Percentiles rank a stretch among this genome's conserved stretches.
phyloP scores from a whole-genome alignment of 2,888 invertebrate genomes.

The Drosophila rellima region DNA sequence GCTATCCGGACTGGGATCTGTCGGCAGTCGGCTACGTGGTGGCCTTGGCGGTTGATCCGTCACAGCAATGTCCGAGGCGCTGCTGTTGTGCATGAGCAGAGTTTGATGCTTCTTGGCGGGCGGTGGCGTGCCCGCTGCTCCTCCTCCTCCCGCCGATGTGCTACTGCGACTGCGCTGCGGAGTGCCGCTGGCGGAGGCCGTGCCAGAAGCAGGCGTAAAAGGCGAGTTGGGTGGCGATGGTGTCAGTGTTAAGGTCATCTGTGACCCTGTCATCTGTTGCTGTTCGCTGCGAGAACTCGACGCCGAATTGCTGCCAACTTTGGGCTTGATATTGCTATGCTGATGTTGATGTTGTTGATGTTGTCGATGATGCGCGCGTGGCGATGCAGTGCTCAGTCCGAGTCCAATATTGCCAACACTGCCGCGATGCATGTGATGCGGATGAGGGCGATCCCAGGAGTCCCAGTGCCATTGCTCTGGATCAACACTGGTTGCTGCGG shows the following conservation, averaged over 20 bases:
- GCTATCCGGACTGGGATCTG: conserved; percentile 85
- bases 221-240: conserved; percentile 86
- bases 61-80: conserved; percentile 34
- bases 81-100: conserved; percentile 81
- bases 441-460: conserved; percentile 92
- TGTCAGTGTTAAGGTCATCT: conserved; percentile 83
- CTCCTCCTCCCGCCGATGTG: conserved; percentile 36
- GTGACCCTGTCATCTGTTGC: conserved; percentile 64
- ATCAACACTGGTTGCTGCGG: conserved; percentile 42
- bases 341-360: conserved; percentile 39
- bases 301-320: conserved; percentile 20
- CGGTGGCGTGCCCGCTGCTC: conserved; percentile 88
- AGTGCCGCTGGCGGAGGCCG: conserved; percentile 75
- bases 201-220: conserved; percentile 69
- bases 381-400: conserved; percentile 76
- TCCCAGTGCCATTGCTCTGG: conserved; percentile 93
- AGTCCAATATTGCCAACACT: conserved; percentile 83
- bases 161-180: conserved; percentile 76
- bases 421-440: conserved; percentile 80
- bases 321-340: conserved; percentile 36
- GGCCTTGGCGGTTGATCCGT: conserved; percentile 62
- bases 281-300: conserved; percentile 49
- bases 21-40: conserved; percentile 83
- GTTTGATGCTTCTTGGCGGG: conserved; percentile 91
- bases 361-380: conserved; percentile 79